Conservation (phyloP, 1,140 invertebrate genomes). For the Habropoda laboriosa region DNA sequence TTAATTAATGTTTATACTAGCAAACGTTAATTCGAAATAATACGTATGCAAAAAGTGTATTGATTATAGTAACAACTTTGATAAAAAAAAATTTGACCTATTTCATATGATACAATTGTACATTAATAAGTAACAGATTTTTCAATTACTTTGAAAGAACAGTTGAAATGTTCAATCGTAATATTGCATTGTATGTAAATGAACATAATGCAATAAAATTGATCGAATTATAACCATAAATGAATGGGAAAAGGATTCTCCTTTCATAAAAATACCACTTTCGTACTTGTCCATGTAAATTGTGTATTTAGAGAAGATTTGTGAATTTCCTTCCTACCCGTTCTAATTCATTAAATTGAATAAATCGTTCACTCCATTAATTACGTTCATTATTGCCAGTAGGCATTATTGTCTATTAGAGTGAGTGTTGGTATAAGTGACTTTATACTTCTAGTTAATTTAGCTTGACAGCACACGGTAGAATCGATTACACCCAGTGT, state of each 20-base stretch:
- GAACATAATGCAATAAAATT: too few species aligned
- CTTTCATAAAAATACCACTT: too few species aligned
- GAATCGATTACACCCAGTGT: constrained; percentile 41
- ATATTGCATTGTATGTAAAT: too few species aligned
- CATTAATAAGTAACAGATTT: background rate
- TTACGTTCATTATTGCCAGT: background rate
- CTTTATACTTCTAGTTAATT: constrained; percentile 37
- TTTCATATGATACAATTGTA: too few species aligned
- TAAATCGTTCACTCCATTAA: constrained; percentile 4
- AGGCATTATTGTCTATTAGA: constrained; percentile 4
- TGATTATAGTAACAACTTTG: background rate
- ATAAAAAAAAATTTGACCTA: background rate
- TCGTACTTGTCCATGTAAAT: too few species aligned
- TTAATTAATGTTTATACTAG: too few species aligned
- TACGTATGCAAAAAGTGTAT: background rate
- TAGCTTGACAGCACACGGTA: constrained; percentile 14
- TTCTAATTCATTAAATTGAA: too few species aligned
- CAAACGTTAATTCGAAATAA: too few species aligned
- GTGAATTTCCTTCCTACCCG: too few species aligned
- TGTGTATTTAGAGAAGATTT: background rate
- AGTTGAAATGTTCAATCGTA: background rate
- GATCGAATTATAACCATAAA: background rate
- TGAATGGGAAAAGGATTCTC: too few species aligned
- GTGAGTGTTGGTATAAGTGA: constrained; percentile 19
- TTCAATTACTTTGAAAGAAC: background rate